phyloP scores from a whole-genome alignment of 1,140 invertebrate species.

The Brachionus asplanchnoidis region DNA sequence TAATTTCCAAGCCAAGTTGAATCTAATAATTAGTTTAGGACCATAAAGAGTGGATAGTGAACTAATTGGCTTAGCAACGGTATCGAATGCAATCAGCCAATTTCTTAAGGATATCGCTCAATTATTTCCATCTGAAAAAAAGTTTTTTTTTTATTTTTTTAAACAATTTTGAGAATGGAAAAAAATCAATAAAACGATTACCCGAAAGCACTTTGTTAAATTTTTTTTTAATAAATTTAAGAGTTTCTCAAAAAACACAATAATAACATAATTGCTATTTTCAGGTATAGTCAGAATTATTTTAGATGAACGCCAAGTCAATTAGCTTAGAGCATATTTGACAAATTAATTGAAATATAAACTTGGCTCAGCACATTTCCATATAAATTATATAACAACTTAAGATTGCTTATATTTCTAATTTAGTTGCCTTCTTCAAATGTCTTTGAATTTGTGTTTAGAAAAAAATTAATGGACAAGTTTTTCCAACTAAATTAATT shows the following conservation, averaged over 20 bases:
- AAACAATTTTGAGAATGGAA: not conserved
- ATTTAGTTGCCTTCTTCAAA: not conserved
- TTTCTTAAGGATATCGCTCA: not conserved
- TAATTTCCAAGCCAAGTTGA: too few species aligned
- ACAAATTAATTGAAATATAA: constrained; percentile 29
- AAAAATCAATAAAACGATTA: constrained; percentile 28
- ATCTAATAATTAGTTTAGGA: too few species aligned
- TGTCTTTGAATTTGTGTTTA: constrained; percentile 35
- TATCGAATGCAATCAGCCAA: not conserved
- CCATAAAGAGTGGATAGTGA: too few species aligned
- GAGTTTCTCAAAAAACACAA: constrained; percentile 9
- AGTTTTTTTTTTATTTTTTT: not conserved
- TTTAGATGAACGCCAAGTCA: not conserved
- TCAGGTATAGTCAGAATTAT: not conserved
- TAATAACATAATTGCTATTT: constrained; percentile 11
- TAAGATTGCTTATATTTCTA: not conserved
- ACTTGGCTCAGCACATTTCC: not conserved
- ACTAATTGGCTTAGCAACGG: not conserved
- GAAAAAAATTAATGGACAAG: constrained; percentile 22
- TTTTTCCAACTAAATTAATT: constrained; percentile 16
- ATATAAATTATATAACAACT: constrained; percentile 25
- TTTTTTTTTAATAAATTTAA: constrained; percentile 27
- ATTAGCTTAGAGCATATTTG: constrained; percentile 22
- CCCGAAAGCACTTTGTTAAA: not conserved
- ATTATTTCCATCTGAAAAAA: not conserved